Conservation (phyloP, 2,888 invertebrate species). For the Philereme vetulata region DNA sequence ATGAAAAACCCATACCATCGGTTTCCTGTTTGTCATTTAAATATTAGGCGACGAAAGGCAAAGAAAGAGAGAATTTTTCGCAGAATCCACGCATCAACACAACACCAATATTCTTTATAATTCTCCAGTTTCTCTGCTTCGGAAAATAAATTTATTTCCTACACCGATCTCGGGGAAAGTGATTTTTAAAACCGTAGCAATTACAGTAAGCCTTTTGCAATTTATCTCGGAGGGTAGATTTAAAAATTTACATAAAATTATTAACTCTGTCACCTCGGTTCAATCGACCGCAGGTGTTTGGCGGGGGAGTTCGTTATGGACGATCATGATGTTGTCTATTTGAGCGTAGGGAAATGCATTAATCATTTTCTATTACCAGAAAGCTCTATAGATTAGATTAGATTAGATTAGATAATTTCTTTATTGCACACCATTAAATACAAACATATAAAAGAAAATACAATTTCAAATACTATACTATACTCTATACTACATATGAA, state of each 20-base stretch:
- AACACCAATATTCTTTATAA: too few species aligned
- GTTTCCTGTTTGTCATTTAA: too few species aligned
- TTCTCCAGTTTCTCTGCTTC: not conserved
- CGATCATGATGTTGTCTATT: slow-evolving; percentile 10
- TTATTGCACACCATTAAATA: too few species aligned
- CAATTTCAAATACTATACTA: too few species aligned
- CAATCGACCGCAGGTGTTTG: slow-evolving; percentile 41
- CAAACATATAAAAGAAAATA: too few species aligned
- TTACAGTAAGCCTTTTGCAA: slow-evolving; percentile 39
- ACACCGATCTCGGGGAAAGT: slow-evolving; percentile 14
- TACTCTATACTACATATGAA: too few species aligned
- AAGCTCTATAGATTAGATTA: too few species aligned
- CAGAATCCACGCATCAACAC: too few species aligned
- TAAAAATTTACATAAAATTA: slow-evolving; percentile 56
- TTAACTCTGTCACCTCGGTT: slow-evolving; percentile 32
- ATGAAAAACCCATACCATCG: too few species aligned
- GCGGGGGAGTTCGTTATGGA: slow-evolving; percentile 4
- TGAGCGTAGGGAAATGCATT: slow-evolving; percentile 2
- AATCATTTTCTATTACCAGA: not conserved
- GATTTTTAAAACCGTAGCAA: slow-evolving; percentile 24
- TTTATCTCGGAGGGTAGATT: slow-evolving; percentile 45
- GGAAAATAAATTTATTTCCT: slow-evolving; percentile 4
- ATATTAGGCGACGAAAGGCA: too few species aligned
- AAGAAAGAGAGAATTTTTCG: too few species aligned
- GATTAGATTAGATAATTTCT: too few species aligned